A percentile compares a stretch with the other conserved stretches of the same genome.
Evolutionary conservation across 2,113 vertebrate species (phyloP).

Genomic region (Macrotis lagotis): DNA sequence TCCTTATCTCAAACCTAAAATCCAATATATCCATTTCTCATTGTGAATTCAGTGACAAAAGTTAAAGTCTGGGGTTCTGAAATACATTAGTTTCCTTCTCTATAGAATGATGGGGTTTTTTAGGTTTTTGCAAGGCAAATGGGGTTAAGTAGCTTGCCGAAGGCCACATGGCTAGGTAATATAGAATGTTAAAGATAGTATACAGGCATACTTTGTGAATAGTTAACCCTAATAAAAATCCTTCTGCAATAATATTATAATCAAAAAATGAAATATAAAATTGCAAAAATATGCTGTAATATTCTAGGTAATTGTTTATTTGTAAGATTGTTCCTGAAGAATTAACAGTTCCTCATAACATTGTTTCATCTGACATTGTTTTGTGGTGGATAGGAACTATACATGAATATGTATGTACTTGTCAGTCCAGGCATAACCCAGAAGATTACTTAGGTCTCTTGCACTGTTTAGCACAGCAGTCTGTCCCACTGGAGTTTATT

Average conservation of each 20-base stretch:
- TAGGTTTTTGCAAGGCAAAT: too few relatives aligned
- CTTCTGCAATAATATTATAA: neutral
- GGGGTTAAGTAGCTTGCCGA: too few relatives aligned
- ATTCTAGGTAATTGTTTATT: neutral
- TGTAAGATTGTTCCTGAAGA: neutral
- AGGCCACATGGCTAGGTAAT: too few relatives aligned
- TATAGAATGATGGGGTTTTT: too few relatives aligned
- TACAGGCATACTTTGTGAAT: neutral
- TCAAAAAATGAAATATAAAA: neutral
- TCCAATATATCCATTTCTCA: neutral
- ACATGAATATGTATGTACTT: neutral
- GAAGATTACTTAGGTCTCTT: neutral
- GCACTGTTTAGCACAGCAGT: neutral
- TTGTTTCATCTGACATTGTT: neutral
- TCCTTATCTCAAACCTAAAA: neutral
- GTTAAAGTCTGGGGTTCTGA: neutral
- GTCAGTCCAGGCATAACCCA: neutral
- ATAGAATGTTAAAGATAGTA: neutral
- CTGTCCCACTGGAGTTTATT: neutral
- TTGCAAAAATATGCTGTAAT: neutral
- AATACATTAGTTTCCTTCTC: neutral
- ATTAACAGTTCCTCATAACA: neutral
- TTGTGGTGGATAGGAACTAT: neutral
- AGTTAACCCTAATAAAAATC: neutral
- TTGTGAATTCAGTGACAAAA: neutral